Conservation (phyloP, 2,888 invertebrate genomes). For the Scaptomyza parva region DNA sequence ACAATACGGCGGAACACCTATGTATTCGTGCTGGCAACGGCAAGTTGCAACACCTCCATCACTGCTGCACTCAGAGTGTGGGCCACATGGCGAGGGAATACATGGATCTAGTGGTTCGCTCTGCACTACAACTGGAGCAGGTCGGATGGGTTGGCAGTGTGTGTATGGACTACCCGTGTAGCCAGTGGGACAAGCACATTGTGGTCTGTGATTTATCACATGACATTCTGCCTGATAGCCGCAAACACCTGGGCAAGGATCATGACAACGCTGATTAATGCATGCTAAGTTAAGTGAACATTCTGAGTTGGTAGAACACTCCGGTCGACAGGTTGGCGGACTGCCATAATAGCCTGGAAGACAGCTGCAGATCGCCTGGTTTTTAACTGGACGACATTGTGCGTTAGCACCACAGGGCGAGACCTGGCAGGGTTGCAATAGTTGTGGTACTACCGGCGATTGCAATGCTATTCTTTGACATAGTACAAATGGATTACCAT, state of each 20-base stretch:
- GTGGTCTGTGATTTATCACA: constrained; percentile 90
- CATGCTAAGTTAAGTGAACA: constrained; percentile 89
- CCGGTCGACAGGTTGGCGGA: constrained; percentile 90
- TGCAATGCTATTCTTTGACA: constrained; percentile 83
- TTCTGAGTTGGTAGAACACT: constrained; percentile 89
- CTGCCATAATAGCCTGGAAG: constrained; percentile 88
- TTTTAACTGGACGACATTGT: constrained; percentile 87
- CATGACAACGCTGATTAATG: constrained; percentile 89
- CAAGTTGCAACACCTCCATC: constrained; percentile 89
- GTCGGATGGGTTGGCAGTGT: constrained; percentile 85
- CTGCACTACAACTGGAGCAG: constrained; percentile 27
- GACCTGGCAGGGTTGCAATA: constrained; percentile 88
- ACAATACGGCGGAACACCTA: constrained; percentile 90
- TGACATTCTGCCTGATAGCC: constrained; percentile 89
- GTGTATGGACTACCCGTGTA: constrained; percentile 89
- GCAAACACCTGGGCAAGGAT: constrained; percentile 91
- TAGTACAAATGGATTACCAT: constrained; percentile 88
- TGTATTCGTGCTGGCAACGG: constrained; percentile 88
- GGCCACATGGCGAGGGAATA: constrained; percentile 88
- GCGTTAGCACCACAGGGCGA: constrained; percentile 90
- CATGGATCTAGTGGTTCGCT: constrained; percentile 85
- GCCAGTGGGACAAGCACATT: constrained; percentile 88
- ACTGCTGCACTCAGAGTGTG: constrained; percentile 89
- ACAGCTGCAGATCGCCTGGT: constrained; percentile 88
- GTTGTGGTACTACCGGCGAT: constrained; percentile 6